A percentile compares a stretch with the other conserved stretches of the same genome.
phyloP scores from a whole-genome alignment of 2,113 vertebrate species.

The Ondatra zibethicus region DNA sequence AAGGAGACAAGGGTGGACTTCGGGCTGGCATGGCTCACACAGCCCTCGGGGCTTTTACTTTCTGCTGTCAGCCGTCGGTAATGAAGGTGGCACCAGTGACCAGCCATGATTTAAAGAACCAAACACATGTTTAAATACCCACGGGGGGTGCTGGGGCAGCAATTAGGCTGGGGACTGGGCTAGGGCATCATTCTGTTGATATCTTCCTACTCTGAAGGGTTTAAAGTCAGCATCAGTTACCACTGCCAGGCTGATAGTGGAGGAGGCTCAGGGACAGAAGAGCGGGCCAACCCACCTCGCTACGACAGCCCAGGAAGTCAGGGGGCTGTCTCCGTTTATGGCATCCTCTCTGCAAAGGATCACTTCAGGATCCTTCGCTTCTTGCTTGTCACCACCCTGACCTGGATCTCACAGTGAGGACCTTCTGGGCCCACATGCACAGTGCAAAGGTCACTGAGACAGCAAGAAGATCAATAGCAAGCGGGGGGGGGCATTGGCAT shows the following conservation, averaged over 20 bases:
- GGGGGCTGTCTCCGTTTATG: background rate
- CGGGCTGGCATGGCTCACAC: background rate
- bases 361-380: background rate
- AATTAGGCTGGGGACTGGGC: background rate
- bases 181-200: background rate
- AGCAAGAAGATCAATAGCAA: background rate
- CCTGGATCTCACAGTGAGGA: background rate
- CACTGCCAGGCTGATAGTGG: background rate
- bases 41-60: conserved; percentile 21
- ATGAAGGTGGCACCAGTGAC: background rate
- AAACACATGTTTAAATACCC: background rate
- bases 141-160: background rate
- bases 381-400: background rate
- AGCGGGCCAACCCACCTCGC: background rate
- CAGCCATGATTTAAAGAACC: background rate
- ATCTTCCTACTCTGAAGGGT: background rate
- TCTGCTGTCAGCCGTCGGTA: background rate
- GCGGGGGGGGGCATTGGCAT: no score
- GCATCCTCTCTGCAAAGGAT: background rate
- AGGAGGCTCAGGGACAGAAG: no score
- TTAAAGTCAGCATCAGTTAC: background rate
- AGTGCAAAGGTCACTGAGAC: background rate
- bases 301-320: background rate
- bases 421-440: background rate
- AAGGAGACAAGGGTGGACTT: conserved; percentile 3